Evolutionary conservation across 2,888 invertebrate species (phyloP).

Genomic region (Bellardia bayeri): DNA sequence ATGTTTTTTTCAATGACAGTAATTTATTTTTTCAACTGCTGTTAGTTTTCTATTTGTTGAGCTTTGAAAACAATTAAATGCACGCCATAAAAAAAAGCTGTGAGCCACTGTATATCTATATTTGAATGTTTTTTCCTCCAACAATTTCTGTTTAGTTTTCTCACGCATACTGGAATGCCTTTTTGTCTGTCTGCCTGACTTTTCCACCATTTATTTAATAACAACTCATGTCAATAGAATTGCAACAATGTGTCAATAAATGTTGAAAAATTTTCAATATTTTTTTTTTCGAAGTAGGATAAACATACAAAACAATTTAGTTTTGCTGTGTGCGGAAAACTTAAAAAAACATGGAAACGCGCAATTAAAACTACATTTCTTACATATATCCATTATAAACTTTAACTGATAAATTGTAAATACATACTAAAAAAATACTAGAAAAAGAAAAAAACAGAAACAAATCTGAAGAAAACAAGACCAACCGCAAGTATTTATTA

Average conservation of each 20-base stretch:
- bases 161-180: slow-evolving; percentile 35
- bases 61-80: too few species aligned
- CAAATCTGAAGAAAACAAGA: slow-evolving; percentile 48
- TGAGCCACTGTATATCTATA: too few species aligned
- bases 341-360: slow-evolving; percentile 35
- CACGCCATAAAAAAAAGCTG: too few species aligned
- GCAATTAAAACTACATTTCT: slow-evolving; percentile 47
- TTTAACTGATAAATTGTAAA: slow-evolving; percentile 21
- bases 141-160: slow-evolving; percentile 18
- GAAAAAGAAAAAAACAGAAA: background rate
- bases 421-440: slow-evolving; percentile 22
- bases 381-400: background rate
- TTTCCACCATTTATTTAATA: background rate
- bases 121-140: background rate
- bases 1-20: too few species aligned
- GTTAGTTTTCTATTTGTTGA: too few species aligned
- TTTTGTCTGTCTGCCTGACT: background rate
- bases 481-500: slow-evolving; percentile 68
- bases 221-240: slow-evolving; percentile 58
- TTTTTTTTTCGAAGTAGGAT: slow-evolving; percentile 22
- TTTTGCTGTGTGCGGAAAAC: slow-evolving; percentile 47
- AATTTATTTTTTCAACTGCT: too few species aligned
- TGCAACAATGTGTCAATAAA: slow-evolving; percentile 67
- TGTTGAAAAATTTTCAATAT: slow-evolving; percentile 29
- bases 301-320: background rate